Base-by-base conservation (phyloP, 2,113 vertebrate species). In the Phycodurus eques region DNA sequence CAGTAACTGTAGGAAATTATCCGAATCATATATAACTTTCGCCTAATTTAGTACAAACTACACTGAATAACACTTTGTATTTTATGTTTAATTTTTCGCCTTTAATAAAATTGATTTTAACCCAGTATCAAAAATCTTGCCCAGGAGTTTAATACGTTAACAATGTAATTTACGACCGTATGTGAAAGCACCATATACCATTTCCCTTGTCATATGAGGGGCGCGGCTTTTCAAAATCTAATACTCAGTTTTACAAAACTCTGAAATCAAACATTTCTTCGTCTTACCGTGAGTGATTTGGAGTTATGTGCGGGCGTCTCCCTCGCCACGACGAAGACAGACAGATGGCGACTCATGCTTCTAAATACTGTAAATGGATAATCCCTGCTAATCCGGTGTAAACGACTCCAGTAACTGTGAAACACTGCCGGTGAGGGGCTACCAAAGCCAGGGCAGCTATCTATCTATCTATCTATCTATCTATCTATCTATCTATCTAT, bases 311-410 rank as follows among this genome's bases (percentile, higher is more conserved):
- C 19, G 73, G 77, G 35, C 69, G 74, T 79, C 76, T 88, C 76
- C 74, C 83, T 89, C 74, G 22, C 85, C 75, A 83, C 67, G 84
- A 80, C 89, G 80, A 90, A 83, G 78, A 75, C 77, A 83, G 80
- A 88, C 92, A 92, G 92, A 92, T 93, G 92, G 92, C 80, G 84
- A 89, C 86, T 92, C 88, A 90, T 89, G 91, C 85, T 82, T 80
- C 82, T 89, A 91, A 89, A 92, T 90, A 86, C 88, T 85, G 80
- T 85, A 86, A 91, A 78, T 90, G 89, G 92, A 92, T 92, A 91
- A 93, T 89, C 88, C 56, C 63, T 27, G 53, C 79, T 92, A 91
- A 93, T 92, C 91, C 88, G 71, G 85, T 93, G 88, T 89, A 91
- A 91, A 90, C 87, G 85, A 89, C 86, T 85, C 88, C 87, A 83